Evolutionary conservation across 2,888 invertebrate species (phyloP), one percentile per base, ranked within the genome.

Genomic region (Gisinianus flammeolus): DNA sequence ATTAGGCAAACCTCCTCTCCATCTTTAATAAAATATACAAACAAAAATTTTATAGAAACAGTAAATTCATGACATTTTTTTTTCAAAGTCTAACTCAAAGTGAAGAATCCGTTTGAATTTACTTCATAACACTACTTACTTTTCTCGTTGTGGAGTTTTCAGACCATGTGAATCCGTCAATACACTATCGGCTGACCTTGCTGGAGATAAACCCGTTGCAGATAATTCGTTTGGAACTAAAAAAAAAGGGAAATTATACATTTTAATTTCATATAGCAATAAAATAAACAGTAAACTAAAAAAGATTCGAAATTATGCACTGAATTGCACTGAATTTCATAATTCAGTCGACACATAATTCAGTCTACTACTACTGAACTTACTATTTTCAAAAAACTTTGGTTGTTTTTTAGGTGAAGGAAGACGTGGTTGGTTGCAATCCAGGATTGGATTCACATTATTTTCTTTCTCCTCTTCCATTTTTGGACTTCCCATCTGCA

Each of bases 131-230:
- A n/a, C 22, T n/a, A 54, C 77, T 73, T 79, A 85, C 85, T 83
- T 85, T 28, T 83, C 82, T 68, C 80, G 70, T 26, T 82, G 79
- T 22, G 85, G 85, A 19, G 86, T 86, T 76, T 87, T 85, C 35
- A 85, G 86, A 22, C 82, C 76, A 68, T 85, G 85, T 82, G 88
- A 85, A n/a, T 75, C 75, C 2, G 35, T 54, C 22, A 89, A 86
- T 72, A 88, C 88, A 30, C 88, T 88, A 82, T 89, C 89, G 75
- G 88, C 87, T 2, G 89, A 89, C 10, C 88, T 85, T 2, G 88
- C 88, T 1, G 89, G 89, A 4, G 86, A 86, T 19, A 86, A 75
- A 64, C 79, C 81, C 77, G 79, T 81, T 0, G 72, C 67, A 12
- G 73, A 33, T 26, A 73, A 66, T 35, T 24, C 35, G 16, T 58